These are phyloP conservation scores for Sebastes nivosus DNA, from an alignment of 2,797 vertebrate species.

Conservation along the genomic window DNA sequence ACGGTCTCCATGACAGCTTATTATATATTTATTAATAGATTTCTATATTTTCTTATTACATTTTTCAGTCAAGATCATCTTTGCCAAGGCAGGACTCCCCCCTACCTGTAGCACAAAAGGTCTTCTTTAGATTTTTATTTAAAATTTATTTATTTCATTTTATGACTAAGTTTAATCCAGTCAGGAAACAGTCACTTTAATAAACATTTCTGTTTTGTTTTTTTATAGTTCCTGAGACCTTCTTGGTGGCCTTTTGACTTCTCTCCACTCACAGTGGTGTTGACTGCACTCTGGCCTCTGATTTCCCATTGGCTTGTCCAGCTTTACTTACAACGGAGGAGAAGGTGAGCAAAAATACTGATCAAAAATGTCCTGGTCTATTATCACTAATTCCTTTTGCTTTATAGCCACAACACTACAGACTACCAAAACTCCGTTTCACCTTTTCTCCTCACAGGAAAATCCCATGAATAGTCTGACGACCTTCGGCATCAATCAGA, in stretches of 20 bases:
- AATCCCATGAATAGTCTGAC: conserved; percentile 50
- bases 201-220: conserved; percentile 16
- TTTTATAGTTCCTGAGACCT: conserved; percentile 80
- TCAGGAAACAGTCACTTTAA: neutral
- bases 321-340: conserved; percentile 88
- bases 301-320: conserved; percentile 90
- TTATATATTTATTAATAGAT: neutral
- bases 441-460: conserved; percentile 52
- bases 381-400: neutral
- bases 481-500: neutral
- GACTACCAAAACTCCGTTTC: neutral
- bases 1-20: neutral
- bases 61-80: conserved; percentile 85
- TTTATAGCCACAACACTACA: neutral
- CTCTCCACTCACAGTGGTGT: conserved; percentile 83
- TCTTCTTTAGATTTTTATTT: conserved; percentile 35
- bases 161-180: neutral
- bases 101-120: conserved; percentile 73
- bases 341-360: conserved; percentile 82
- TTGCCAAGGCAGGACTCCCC: conserved; percentile 72
- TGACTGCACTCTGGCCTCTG: conserved; percentile 91
- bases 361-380: neutral
- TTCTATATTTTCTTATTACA: neutral
- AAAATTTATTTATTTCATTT: neutral
- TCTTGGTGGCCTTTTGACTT: conserved; percentile 91